Percentiles rank a stretch among this genome's conserved stretches.
Conservation (phyloP, 1,140 invertebrate species). For the Gerris buenoi region DNA sequence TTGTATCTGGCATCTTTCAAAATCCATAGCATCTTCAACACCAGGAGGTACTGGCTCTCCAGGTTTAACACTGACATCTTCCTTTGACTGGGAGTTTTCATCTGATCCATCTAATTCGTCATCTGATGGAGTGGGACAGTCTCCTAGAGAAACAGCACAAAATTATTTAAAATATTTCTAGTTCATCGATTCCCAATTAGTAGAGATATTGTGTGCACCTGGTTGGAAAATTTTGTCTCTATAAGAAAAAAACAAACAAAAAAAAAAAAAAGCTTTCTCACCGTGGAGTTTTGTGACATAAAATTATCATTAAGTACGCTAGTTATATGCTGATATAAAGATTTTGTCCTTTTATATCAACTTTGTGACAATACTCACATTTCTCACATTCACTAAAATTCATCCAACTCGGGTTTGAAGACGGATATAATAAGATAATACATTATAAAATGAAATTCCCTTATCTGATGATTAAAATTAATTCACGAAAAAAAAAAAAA, state of each 20-base stretch:
- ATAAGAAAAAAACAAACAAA: background rate
- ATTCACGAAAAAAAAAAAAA: too few species aligned
- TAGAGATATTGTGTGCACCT: background rate
- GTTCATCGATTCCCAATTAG: background rate
- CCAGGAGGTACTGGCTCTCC: constrained; percentile 54
- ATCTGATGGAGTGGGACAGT: background rate
- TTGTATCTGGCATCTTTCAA: constrained; percentile 37
- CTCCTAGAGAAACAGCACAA: background rate
- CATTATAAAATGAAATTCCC: too few species aligned
- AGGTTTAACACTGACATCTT: constrained; percentile 30
- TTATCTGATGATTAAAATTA: too few species aligned
- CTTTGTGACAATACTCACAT: too few species aligned
- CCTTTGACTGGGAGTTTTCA: background rate
- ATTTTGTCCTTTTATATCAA: too few species aligned
- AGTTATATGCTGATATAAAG: too few species aligned
- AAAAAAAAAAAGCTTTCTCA: background rate
- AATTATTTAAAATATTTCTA: background rate
- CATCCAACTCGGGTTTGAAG: too few species aligned
- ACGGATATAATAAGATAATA: too few species aligned
- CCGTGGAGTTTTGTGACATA: too few species aligned
- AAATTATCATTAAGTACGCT: too few species aligned
- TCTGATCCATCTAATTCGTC: background rate
- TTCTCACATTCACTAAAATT: too few species aligned
- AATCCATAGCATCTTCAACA: constrained; percentile 45
- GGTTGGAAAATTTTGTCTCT: background rate